Percentiles rank a stretch among this genome's conserved stretches.
Conservation (phyloP, 2,113 vertebrate genomes). For the Phoxinus phoxinus region DNA sequence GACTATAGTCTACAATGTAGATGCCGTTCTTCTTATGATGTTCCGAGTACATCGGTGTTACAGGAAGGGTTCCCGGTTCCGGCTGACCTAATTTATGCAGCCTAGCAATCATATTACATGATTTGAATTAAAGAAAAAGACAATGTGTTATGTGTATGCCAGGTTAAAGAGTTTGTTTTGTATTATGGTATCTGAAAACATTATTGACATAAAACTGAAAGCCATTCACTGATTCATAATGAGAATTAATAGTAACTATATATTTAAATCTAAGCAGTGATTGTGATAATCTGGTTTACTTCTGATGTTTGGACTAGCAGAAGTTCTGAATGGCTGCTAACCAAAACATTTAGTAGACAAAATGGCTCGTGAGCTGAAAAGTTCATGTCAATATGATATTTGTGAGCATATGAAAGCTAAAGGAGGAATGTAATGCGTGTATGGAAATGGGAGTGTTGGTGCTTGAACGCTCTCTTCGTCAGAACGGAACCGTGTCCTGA, state of each 20-base stretch:
- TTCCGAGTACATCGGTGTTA: too few species aligned
- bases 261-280: not conserved
- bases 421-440: conserved; percentile 10
- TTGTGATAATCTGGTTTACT: not conserved
- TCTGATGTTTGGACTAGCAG: not conserved
- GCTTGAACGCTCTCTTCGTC: not conserved
- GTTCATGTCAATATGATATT: not conserved
- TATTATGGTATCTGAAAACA: not conserved
- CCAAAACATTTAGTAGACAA: not conserved
- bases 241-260: not conserved
- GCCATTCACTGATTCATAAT: not conserved
- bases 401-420: not conserved
- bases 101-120: too few species aligned
- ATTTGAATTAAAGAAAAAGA: too few species aligned
- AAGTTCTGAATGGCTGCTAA: not conserved
- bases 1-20: too few species aligned
- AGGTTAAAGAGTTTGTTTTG: not conserved
- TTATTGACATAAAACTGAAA: not conserved
- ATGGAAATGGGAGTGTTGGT: not conserved
- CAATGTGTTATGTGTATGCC: too few species aligned
- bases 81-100: too few species aligned
- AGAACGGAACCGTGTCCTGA: not conserved
- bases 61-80: too few species aligned
- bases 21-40: too few species aligned
- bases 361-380: too few species aligned